Base-by-base conservation (phyloP, 64 coral and sea anemone genomes). In the Pocillopora damicornis region DNA sequence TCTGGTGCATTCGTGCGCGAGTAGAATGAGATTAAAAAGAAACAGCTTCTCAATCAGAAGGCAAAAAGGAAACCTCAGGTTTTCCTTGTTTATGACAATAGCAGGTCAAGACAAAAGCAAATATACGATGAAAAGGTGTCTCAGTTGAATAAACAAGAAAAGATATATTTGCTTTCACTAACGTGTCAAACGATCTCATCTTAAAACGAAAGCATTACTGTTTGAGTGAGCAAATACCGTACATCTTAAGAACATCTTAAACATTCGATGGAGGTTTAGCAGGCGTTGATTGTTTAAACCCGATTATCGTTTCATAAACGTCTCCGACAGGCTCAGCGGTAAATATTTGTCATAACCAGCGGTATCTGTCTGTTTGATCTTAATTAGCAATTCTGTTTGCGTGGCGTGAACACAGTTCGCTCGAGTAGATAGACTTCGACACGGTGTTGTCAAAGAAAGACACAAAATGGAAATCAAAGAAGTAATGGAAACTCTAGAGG, bases 401-500 rank as follows among this genome's bases (percentile, higher is more conserved):
- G 80, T 73, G 81, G 34, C 65, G 63, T 85, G 81, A 85, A 85
- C 42, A 58, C 37, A 37, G 20, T 22, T 66, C 61, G 15, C 8
- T 72, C 65, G 37, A 45, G 35, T 20, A 7, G 2, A 18, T 85
- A 69, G 37, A 58, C 42, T 63, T 26, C 42, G 64, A 9, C 9
- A 7, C 36, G 2, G 22, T 11, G 59, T 30, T 14, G 9, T 57
- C 59, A 16, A 5, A 63, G 35, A 4, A 35, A 13, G 8, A 59
- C 13, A 15, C 68, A 58, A 85, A 58, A 85, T 85, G 81, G 81
- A 85, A 37, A 85, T 85, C 81, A 71, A 77, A 61, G 87, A 63
- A 56, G 51, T 92, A 23, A 79, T 92, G 63, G 90, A 92, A 77
- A 92, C 79, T 63, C 86, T 92, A 5, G 90, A 92, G 51, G 90